Evolutionary conservation across 2,797 vertebrate species (phyloP), one percentile per base, ranked within the genome.

Genomic region (Phrynocephalus vlangalii): DNA sequence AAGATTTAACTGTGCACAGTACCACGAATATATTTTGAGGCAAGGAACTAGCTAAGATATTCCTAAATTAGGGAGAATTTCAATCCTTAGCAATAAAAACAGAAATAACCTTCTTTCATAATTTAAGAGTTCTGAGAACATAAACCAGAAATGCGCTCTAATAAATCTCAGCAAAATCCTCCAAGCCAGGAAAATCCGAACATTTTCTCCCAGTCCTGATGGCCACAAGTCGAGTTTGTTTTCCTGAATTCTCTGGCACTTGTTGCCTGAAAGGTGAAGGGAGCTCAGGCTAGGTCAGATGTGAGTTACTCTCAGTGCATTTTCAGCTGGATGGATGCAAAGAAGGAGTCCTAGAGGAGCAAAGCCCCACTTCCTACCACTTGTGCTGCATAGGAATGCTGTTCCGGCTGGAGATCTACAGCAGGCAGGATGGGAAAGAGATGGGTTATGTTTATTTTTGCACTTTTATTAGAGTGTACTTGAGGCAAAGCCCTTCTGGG

Each of bases 1-100:
- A 2, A 89, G 89, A 87, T 86, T 88, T 79, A 73, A 56, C 10
- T 70, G 56, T 28, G 5, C 52, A 67, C 28, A 76, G 22, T 28
- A 6, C 60, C 38, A 82, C 52, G 48, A 87, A 68, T 52, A 38
- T 28, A 63, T 78, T 7, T 20, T 20, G 16, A 11, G 8, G 28
- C 24, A 82, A 26, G 20, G 56, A 20, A 56, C 22, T 78, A 26
- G 18, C 71, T 16, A 9, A 68, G 20, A 1, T 33, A 66, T 30
- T 44, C 20, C 48, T 16, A 73, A 56, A 72, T 38, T 50, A 80
- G 48, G 66, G 30, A 26, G 26, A 79, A 16, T 18, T 24, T 44
- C 56, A 48, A 20, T 16, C 24, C 6, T 30, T 5, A 73, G 8
- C 52, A 75, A 48, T 73, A 26, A 30, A 26, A 72, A 79, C 3